These are phyloP conservation scores for Hippocampus comes DNA, from an alignment of 2,113 vertebrate species.

Conservation along the genomic window DNA sequence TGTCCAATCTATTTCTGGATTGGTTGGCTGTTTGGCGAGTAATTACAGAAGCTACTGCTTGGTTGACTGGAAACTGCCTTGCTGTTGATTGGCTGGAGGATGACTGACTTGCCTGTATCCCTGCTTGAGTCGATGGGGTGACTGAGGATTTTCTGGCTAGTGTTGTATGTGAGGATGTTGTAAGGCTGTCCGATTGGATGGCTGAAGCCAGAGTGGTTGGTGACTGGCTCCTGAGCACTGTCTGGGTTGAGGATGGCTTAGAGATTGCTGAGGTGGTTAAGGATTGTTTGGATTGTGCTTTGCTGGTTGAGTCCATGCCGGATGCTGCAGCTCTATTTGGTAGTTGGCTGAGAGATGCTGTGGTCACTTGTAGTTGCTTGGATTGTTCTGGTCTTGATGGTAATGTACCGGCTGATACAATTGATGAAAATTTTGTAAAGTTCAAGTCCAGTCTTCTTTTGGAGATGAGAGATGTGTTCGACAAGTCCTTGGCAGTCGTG, in stretches of 20 bases:
- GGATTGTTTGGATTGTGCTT: not conserved
- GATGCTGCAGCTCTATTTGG: not conserved
- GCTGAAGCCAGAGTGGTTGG: not conserved
- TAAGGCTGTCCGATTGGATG: not conserved
- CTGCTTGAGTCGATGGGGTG: not conserved
- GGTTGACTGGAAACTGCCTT: not conserved
- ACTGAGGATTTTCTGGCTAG: not conserved
- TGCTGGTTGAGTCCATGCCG: not conserved
- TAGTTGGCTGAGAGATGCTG: not conserved
- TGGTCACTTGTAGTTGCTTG: not conserved
- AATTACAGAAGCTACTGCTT: not conserved
- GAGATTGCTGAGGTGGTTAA: not conserved
- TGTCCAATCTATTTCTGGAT: not conserved
- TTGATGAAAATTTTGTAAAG: conserved; percentile 21
- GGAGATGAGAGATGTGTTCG: conserved; percentile 4
- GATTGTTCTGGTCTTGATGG: conserved; percentile 5
- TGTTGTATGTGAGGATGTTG: not conserved
- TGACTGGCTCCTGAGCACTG: conserved; percentile 8
- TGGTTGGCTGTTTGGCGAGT: conserved; percentile 10
- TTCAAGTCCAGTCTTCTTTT: conserved; percentile 12
- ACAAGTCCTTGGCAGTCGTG: not conserved
- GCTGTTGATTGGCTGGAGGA: not conserved
- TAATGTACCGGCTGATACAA: conserved; percentile 11
- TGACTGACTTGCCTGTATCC: not conserved
- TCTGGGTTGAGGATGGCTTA: not conserved